These are phyloP conservation scores for Pemphredon lugubris DNA, from an alignment of 2,888 invertebrate genomes.

Conservation along the genomic window DNA sequence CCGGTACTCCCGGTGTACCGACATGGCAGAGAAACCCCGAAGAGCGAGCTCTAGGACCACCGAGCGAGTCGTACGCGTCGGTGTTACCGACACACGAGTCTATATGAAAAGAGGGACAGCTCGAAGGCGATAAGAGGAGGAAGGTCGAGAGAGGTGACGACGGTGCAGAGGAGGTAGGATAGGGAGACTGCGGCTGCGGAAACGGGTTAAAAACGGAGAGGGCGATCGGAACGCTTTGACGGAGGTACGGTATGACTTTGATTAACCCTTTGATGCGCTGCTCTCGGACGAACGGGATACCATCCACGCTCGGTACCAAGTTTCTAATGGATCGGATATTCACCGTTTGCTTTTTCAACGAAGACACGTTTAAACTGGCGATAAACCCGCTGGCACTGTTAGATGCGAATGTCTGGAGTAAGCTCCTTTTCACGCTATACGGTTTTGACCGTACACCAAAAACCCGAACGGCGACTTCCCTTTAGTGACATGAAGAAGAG, in stretches of 20 bases:
- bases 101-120: constrained; percentile 7
- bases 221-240: constrained; percentile 15
- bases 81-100: neutral
- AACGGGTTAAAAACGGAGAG: constrained; percentile 7
- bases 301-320: neutral
- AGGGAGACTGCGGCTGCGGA: neutral
- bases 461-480: too few species aligned
- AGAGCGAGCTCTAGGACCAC: neutral
- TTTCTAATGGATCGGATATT: neutral
- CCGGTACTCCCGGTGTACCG: too few species aligned
- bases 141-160: neutral
- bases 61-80: neutral
- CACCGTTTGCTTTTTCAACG: too few species aligned
- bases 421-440: too few species aligned
- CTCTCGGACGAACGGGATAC: neutral
- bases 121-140: neutral
- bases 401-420: too few species aligned
- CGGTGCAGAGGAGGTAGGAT: too few species aligned
- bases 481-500: too few species aligned
- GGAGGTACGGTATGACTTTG: constrained; percentile 14
- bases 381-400: too few species aligned
- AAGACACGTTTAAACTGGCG: too few species aligned
- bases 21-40: too few species aligned
- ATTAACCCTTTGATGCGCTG: constrained; percentile 19
- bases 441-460: too few species aligned